Conservation (phyloP, 2,113 vertebrate species). For the Neolamprologus toae region DNA sequence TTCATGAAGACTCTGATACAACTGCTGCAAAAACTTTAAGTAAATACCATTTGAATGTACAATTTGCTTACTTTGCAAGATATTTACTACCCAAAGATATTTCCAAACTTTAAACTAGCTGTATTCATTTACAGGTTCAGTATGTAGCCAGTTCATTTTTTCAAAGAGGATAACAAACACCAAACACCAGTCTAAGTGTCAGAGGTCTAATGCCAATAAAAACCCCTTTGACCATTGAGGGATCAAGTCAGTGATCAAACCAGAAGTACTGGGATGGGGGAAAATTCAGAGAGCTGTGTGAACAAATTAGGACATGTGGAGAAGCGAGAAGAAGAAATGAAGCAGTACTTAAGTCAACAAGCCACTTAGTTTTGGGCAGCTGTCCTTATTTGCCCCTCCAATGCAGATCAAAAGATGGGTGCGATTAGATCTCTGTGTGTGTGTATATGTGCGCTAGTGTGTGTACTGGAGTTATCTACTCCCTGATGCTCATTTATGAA, state of each 20-base stretch:
- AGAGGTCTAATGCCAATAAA: background rate
- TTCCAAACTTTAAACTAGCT: background rate
- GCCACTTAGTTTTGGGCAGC: slow-evolving; percentile 3
- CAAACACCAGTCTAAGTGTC: background rate
- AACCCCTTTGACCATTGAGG: background rate
- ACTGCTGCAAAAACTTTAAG: background rate
- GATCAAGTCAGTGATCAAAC: background rate
- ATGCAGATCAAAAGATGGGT: slow-evolving; percentile 29
- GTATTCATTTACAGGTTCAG: background rate
- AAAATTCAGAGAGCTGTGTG: background rate
- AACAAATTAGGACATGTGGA: background rate
- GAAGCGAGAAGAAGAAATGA: background rate
- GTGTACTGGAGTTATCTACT: slow-evolving; percentile 36
- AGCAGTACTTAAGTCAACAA: slow-evolving; percentile 17
- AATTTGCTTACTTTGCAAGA: background rate
- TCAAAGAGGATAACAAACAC: background rate
- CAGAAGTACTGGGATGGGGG: background rate
- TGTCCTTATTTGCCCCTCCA: slow-evolving; percentile 39
- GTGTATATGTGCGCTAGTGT: slow-evolving; percentile 5
- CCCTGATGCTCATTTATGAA: slow-evolving; percentile 56
- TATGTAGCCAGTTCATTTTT: background rate
- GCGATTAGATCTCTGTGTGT: slow-evolving; percentile 19
- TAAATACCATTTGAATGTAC: background rate
- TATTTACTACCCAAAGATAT: background rate
- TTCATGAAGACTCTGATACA: background rate